Conservation (phyloP, 2,797 vertebrate genomes). For the Ispidina picta region DNA sequence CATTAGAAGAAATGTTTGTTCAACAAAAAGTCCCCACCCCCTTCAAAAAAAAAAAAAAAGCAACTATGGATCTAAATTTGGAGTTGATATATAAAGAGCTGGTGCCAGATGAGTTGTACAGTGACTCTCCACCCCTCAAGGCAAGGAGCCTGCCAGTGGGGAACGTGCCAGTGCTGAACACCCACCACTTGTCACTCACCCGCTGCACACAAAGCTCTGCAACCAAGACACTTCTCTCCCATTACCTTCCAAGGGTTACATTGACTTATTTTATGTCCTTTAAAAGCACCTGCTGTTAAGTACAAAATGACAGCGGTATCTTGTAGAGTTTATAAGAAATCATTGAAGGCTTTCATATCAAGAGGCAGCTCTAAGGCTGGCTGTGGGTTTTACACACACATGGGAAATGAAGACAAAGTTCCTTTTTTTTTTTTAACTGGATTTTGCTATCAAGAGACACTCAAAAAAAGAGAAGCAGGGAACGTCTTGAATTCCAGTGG, state of each 20-base stretch:
- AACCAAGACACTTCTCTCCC: not conserved
- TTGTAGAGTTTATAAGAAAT: not conserved
- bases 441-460: not conserved
- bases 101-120: not conserved
- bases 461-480: not conserved
- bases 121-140: not conserved
- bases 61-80: not conserved
- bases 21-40: not conserved
- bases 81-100: not conserved
- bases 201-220: not conserved
- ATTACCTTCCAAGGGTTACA: not conserved
- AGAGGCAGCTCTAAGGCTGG: not conserved
- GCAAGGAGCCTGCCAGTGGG: constrained; percentile 21
- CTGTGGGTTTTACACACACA: not conserved
- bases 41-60: not conserved
- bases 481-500: not conserved
- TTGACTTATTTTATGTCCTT: not conserved
- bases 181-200: constrained; percentile 45
- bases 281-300: constrained; percentile 24
- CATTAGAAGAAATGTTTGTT: not conserved
- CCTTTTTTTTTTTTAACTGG: not conserved
- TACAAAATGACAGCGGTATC: not conserved
- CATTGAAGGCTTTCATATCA: not conserved
- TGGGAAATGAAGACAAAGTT: not conserved
- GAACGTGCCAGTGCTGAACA: constrained; percentile 41